Evolutionary conservation across 2,113 vertebrate genomes (phyloP).

Genomic region (Macrotis lagotis): DNA sequence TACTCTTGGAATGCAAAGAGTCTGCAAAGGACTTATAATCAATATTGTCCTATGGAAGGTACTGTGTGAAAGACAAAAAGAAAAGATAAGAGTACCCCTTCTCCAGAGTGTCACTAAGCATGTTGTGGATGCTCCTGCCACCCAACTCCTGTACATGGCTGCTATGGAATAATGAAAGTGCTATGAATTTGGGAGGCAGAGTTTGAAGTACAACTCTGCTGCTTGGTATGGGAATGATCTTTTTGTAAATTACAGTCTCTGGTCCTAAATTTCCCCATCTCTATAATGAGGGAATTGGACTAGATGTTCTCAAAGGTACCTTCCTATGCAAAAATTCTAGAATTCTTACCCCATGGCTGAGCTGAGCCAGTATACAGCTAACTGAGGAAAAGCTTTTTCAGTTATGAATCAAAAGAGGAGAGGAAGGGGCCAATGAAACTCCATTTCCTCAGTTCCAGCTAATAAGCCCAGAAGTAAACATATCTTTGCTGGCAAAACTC

Average conservation of each 20-base stretch:
- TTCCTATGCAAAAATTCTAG: neutral
- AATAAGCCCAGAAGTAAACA: conserved; percentile 61
- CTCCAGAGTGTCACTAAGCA: neutral
- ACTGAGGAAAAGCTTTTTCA: conserved; percentile 47
- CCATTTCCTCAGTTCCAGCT: conserved; percentile 49
- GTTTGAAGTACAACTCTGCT: neutral
- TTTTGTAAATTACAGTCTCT: neutral
- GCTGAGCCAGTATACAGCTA: neutral
- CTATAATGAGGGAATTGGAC: neutral
- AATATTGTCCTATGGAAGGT: neutral
- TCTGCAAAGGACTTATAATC: neutral
- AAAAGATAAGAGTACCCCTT: neutral
- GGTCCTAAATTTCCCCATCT: neutral
- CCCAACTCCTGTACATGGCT: neutral
- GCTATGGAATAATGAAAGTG: neutral
- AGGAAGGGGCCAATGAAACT: neutral
- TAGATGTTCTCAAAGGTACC: neutral
- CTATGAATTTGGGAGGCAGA: neutral
- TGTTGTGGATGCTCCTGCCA: neutral
- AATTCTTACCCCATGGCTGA: conserved; percentile 10
- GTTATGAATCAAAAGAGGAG: neutral
- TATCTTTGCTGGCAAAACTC: conserved; percentile 34
- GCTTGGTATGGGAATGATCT: neutral
- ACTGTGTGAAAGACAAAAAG: neutral
- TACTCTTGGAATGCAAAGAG: neutral